A percentile compares a stretch with the other conserved stretches of the same genome.
phyloP scores from a whole-genome alignment of 2,113 vertebrate species.

The Myrmophylax atrothorax region DNA sequence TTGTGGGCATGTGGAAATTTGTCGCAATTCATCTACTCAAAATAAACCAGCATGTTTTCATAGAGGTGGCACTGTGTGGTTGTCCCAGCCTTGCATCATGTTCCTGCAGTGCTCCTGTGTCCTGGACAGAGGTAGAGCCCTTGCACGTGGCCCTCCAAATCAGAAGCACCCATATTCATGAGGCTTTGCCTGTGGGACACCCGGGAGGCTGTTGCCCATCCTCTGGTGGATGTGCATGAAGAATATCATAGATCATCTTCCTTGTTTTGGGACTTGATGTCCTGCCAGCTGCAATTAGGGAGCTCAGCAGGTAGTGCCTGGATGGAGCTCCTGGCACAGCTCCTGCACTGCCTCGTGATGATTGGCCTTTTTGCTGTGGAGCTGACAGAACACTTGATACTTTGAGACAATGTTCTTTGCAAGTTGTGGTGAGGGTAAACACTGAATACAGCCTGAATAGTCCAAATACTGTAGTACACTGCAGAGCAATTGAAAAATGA shows the following conservation, averaged over 20 bases:
- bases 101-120: background rate
- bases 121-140: background rate
- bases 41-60: background rate
- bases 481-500: conserved; percentile 15
- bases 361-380: background rate
- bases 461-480: background rate
- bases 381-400: background rate
- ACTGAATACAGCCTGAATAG: background rate
- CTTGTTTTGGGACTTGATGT: background rate
- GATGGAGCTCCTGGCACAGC: background rate
- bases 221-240: background rate
- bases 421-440: background rate
- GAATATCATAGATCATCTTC: background rate
- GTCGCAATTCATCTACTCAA: background rate
- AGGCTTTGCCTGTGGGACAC: background rate
- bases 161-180: background rate
- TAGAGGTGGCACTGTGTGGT: background rate
- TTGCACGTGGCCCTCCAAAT: background rate
- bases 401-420: background rate
- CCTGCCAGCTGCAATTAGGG: background rate
- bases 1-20: background rate
- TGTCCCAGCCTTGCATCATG: fast-evolving
- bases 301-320: background rate
- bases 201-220: background rate
- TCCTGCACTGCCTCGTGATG: background rate